phyloP scores from a whole-genome alignment of 1,140 invertebrate species.

The Papilio polytes region DNA sequence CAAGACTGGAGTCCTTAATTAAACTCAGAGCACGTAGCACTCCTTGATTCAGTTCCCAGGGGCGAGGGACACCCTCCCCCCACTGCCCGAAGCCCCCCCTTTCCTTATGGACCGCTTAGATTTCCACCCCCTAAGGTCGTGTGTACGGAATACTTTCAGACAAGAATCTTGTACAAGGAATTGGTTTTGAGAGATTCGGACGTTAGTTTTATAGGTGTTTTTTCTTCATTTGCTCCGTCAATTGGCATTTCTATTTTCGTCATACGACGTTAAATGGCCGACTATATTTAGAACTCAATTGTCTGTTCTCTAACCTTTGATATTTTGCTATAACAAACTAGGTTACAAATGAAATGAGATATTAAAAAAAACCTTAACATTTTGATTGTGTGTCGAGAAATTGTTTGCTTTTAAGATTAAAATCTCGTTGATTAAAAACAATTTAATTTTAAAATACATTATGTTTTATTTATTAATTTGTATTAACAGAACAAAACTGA shows the following conservation, averaged over 20 bases:
- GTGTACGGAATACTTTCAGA: slow-evolving; percentile 79
- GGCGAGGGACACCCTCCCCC: slow-evolving; percentile 55
- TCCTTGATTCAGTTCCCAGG: slow-evolving; percentile 81
- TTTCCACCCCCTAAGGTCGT: slow-evolving; percentile 76
- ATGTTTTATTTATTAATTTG: no score
- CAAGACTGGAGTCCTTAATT: slow-evolving; percentile 77
- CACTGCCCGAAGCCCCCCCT: slow-evolving; percentile 47
- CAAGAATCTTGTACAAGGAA: slow-evolving; percentile 79
- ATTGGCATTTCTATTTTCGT: slow-evolving; percentile 35
- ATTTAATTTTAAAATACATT: neutral
- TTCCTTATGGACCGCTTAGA: slow-evolving; percentile 80
- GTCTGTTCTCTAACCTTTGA: slow-evolving; percentile 16
- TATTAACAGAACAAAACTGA: neutral
- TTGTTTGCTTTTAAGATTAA: no score
- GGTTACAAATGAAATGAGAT: neutral
- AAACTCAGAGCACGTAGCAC: slow-evolving; percentile 80
- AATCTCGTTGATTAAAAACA: no score
- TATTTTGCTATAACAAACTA: slow-evolving; percentile 9
- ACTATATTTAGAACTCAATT: slow-evolving; percentile 37
- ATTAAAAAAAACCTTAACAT: no score
- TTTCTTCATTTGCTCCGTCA: slow-evolving; percentile 44
- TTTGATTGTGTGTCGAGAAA: no score
- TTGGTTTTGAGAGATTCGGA: slow-evolving; percentile 79
- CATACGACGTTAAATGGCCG: slow-evolving; percentile 12
- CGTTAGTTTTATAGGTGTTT: slow-evolving; percentile 65